Base-by-base conservation (phyloP, 2,113 vertebrate genomes). In the Orthonyx spaldingii region DNA sequence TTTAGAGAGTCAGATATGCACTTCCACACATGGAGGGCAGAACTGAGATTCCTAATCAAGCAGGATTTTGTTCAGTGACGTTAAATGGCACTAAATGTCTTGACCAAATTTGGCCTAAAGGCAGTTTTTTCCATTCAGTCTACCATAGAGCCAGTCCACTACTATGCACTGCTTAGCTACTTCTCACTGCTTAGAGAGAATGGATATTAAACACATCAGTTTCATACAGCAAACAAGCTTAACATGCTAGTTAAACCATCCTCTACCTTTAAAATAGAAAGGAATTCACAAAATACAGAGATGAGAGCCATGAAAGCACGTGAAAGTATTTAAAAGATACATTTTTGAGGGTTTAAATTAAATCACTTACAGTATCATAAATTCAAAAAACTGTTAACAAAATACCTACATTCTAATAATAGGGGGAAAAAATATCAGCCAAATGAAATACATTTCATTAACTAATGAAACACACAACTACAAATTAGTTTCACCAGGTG, bases 361-460 rank as follows among this genome's bases (percentile, higher is more conserved):
- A 76, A 82, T 46, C 37, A 60, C 16, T 65, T 68, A 24, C 13
- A n/a, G 15, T 37, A 93, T 13, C 13, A 28, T 49, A 46, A 94
- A 79, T 15, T 44, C 2, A 46, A 50, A 91, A 90, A 68, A 37
- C 61, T 76, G 14, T 41, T 69, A 88, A 11, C 41, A 74, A 88
- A 92, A 68, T 57, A 63, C 11, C 4, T 50, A 33, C 22, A 44
- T 55, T 60, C 46, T 84, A 49, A 83, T 39, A 72, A 42, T 1
- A 1, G 5, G 6, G 7, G 7, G 1, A 1, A 11, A 24, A 19
- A 41, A 14, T n/a, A 65, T 1, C 13, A 87, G 7, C 13, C 27
- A 81, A 69, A 81, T 5, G 0, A 72, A 70, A 57, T n/a, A 83
- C 7, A 13, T 10, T 61, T 57, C 41, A 65, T 70, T 65, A 72